Evolutionary conservation across 1,140 invertebrate genomes (phyloP).

Genomic region (Saccostrea glomerata): DNA sequence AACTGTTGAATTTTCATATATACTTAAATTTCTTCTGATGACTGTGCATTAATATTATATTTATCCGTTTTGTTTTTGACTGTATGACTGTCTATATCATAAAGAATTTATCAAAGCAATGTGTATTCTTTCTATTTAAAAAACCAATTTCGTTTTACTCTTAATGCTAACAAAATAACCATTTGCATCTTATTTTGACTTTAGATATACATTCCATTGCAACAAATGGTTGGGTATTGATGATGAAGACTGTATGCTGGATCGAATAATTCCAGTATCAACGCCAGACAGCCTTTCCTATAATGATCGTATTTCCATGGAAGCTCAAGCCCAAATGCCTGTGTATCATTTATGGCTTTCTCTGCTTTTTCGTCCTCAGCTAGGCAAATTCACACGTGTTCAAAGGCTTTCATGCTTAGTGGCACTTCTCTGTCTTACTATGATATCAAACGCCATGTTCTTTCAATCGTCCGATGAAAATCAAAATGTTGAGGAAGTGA

Average conservation of each 20-base stretch:
- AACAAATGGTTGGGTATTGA: conserved; percentile 75
- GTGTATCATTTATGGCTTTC: conserved; percentile 78
- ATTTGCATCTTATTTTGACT: no score
- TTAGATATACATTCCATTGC: conserved; percentile 73
- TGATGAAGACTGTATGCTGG: conserved; percentile 72
- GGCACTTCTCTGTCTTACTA: conserved; percentile 74
- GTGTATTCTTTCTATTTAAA: no score
- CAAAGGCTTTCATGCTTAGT: conserved; percentile 76
- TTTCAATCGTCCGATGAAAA: conserved; percentile 59
- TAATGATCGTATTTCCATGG: conserved; percentile 71
- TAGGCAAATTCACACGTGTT: conserved; percentile 74
- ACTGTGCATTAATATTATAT: not conserved
- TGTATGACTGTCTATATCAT: no score
- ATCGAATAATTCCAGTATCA: conserved; percentile 71
- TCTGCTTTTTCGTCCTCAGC: conserved; percentile 68
- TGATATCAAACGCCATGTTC: conserved; percentile 79
- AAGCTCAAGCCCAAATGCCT: conserved; percentile 74
- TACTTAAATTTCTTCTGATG: not conserved
- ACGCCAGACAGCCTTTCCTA: conserved; percentile 69
- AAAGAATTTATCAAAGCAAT: no score
- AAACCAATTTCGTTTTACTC: no score
- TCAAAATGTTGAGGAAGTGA: conserved; percentile 47
- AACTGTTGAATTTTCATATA: not conserved
- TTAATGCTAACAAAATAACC: no score
- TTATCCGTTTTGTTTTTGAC: not conserved